phyloP scores from a whole-genome alignment of 2,113 vertebrate genomes.

The Dicerorhinus sumatrensis region DNA sequence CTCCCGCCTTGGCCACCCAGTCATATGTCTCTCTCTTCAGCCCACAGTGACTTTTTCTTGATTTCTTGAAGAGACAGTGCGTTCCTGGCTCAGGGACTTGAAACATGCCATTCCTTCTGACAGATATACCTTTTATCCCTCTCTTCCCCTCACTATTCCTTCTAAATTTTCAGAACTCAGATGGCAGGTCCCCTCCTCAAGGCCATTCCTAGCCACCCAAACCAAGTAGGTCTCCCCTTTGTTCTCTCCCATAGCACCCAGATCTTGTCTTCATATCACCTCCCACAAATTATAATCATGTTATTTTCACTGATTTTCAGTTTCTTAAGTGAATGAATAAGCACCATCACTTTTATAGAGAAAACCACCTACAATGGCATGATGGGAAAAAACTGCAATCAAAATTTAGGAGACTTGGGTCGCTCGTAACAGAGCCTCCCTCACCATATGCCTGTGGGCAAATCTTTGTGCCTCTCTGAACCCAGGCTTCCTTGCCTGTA shows the following conservation, averaged over 20 bases:
- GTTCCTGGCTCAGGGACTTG: not conserved
- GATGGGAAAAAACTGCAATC: not conserved
- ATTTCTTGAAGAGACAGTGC: not conserved
- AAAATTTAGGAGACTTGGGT: not conserved
- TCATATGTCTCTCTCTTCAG: not conserved
- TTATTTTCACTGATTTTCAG: not conserved
- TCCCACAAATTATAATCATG: not conserved
- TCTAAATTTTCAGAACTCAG: not conserved
- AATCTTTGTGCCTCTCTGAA: not conserved
- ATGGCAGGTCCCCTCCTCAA: not conserved
- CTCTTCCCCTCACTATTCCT: not conserved
- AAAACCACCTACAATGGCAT: not conserved
- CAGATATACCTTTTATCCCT: fast-evolving
- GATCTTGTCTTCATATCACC: not conserved
- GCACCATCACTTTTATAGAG: not conserved
- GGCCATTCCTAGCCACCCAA: too few species aligned
- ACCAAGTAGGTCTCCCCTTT: too few species aligned
- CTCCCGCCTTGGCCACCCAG: not conserved
- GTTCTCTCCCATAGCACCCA: fast-evolving
- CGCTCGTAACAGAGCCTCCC: not conserved
- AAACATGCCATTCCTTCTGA: not conserved
- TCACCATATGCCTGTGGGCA: not conserved
- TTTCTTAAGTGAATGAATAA: not conserved
- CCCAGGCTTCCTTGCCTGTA: fast-evolving
- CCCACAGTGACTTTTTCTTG: not conserved